Conservation (phyloP, 2,888 invertebrate genomes). For the Cataglyphis rosenhaueri region DNA sequence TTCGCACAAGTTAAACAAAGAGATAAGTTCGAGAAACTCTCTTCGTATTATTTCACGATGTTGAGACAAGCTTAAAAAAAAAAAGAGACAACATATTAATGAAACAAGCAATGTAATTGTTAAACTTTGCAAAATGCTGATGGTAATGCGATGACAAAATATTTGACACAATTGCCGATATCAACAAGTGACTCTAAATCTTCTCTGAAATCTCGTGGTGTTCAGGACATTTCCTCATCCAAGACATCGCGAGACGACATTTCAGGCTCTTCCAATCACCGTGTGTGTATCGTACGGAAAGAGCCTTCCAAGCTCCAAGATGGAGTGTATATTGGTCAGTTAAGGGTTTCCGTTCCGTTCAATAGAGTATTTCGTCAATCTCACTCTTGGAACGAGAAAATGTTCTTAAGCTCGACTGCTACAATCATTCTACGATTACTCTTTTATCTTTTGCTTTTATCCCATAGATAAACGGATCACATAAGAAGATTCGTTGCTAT, state of each 20-base stretch:
- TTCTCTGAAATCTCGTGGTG: conserved; percentile 30
- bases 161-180: conserved; percentile 17
- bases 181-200: conserved; percentile 34
- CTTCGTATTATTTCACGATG: conserved; percentile 32
- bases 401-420: conserved; percentile 35
- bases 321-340: conserved; percentile 35
- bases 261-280: conserved; percentile 28
- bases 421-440: background rate
- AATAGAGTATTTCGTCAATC: conserved; percentile 31
- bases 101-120: conserved; percentile 20
- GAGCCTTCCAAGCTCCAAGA: conserved; percentile 10
- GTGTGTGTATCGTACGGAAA: background rate
- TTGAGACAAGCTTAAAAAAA: conserved; percentile 12
- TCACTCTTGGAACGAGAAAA: conserved; percentile 43
- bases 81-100: background rate
- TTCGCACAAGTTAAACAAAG: background rate
- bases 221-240: conserved; percentile 14
- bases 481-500: background rate
- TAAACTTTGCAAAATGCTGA: conserved; percentile 21
- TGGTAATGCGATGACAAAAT: conserved; percentile 12
- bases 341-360: conserved; percentile 17
- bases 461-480: conserved; percentile 1
- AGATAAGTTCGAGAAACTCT: conserved; percentile 19
- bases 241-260: background rate
- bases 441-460: conserved; percentile 6